phyloP scores from a whole-genome alignment of 2,797 vertebrate genomes.

The Galagoides demidoff region DNA sequence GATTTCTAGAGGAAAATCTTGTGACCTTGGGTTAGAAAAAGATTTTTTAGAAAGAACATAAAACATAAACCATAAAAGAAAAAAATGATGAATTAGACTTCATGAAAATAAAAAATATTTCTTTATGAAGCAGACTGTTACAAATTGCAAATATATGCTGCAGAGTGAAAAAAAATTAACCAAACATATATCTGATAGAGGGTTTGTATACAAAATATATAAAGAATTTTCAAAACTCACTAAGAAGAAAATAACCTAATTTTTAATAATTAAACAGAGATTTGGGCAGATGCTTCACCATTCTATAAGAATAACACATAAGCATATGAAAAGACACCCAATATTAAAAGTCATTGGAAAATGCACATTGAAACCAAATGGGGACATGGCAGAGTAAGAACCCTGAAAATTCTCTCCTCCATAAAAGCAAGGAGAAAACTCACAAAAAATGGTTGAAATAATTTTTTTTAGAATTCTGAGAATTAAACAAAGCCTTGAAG shows the following conservation, averaged over 20 bases:
- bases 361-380: constrained; percentile 41
- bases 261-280: neutral
- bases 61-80: neutral
- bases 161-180: neutral
- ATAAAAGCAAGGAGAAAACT: constrained; percentile 29
- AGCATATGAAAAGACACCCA: neutral
- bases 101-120: neutral
- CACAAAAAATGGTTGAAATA: neutral
- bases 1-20: constrained; percentile 1
- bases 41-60: neutral
- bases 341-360: constrained; percentile 29
- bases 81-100: constrained; percentile 5
- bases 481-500: neutral
- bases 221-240: neutral
- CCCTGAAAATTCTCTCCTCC: constrained; percentile 16
- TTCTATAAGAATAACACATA: neutral
- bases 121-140: neutral
- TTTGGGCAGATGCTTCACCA: neutral
- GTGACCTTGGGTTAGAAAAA: neutral
- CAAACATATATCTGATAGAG: constrained; percentile 6
- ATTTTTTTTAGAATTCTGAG: constrained; percentile 28
- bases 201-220: constrained; percentile 12
- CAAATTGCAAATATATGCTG: neutral
- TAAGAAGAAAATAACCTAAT: neutral
- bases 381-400: neutral